phyloP scores from a whole-genome alignment of 2,113 vertebrate species.

The Microcebus jonahi region DNA sequence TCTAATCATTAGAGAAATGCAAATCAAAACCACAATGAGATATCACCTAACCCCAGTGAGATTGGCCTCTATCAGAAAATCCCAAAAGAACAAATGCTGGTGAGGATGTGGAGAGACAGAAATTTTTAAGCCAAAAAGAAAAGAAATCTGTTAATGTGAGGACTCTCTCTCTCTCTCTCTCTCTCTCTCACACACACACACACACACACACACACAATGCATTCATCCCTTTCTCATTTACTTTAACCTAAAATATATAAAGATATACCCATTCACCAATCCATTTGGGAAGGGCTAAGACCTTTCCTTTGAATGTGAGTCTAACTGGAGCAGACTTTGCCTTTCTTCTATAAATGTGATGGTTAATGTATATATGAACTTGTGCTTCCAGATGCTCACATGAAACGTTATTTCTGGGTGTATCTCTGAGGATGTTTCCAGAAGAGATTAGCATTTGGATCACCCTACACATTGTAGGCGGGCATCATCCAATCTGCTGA shows the following conservation, averaged over 20 bases:
- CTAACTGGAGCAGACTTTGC: not conserved
- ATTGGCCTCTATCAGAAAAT: no score
- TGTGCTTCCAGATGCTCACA: not conserved
- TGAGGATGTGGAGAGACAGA: not conserved
- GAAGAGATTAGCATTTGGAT: not conserved
- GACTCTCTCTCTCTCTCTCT: not conserved
- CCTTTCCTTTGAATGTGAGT: not conserved
- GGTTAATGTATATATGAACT: not conserved
- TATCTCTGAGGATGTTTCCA: not conserved
- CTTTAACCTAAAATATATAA: not conserved
- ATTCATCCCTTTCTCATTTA: not conserved
- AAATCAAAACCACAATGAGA: no score
- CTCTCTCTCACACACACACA: no score
- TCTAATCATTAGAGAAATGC: no score
- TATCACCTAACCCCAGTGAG: no score
- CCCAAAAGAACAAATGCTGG: no score
- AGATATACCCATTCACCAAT: not conserved
- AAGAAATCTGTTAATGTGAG: not conserved
- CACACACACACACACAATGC: not conserved
- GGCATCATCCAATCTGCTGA: no score
- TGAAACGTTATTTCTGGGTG: not conserved
- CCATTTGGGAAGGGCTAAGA: not conserved
- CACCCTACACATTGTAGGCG: not conserved
- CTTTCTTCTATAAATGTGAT: not conserved
- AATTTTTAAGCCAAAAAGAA: not conserved